Evolutionary conservation across 2,113 vertebrate species (phyloP).

Genomic region (Campylomormyrus numenius): DNA sequence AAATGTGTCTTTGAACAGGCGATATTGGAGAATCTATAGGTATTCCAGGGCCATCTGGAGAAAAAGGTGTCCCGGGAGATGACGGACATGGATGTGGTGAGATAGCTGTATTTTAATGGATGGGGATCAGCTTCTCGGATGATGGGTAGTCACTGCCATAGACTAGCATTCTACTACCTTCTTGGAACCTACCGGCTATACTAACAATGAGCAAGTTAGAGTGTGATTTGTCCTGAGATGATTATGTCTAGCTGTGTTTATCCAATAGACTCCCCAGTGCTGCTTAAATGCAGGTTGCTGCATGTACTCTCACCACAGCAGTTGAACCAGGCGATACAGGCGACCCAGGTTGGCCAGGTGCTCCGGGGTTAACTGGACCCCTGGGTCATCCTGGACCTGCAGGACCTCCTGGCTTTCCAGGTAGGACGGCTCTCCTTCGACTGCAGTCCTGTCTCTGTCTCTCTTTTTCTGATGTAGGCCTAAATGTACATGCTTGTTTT

Average conservation of each 20-base stretch:
- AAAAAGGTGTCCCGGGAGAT: neutral
- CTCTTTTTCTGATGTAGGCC: neutral
- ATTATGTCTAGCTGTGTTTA: neutral
- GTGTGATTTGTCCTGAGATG: neutral
- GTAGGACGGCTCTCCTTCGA: neutral
- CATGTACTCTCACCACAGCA: neutral
- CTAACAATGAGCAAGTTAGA: neutral
- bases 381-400: neutral
- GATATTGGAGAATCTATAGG: neutral
- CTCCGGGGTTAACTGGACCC: neutral
- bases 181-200: neutral
- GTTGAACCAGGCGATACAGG: neutral
- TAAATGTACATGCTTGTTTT: neutral
- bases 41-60: constrained; percentile 16
- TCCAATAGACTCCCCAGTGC: neutral
- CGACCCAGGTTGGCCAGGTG: neutral
- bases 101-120: neutral
- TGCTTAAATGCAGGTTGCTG: neutral
- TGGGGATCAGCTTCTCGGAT: neutral
- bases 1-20: neutral
- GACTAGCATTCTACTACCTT: neutral
- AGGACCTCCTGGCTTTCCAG: neutral
- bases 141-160: neutral
- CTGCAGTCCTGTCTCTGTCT: neutral
- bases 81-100: neutral